Percentiles rank a stretch among this genome's conserved stretches.
Evolutionary conservation across 2,888 invertebrate species (phyloP).

Genomic region (Candidula unifasciata): DNA sequence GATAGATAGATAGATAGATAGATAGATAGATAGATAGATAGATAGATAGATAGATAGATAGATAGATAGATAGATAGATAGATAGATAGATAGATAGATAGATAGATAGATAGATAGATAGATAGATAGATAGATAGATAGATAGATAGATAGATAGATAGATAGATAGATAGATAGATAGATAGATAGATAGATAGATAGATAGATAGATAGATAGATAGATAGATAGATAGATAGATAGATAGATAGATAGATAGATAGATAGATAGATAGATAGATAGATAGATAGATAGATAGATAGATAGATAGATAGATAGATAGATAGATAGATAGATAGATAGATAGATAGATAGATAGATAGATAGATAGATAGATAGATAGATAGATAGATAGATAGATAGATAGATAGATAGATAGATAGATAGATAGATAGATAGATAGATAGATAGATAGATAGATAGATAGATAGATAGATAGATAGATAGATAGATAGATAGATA

Average conservation of each 20-base stretch:
- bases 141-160: slow-evolving; percentile 19
- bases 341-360: too few species aligned
- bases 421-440: slow-evolving; percentile 21
- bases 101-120: not conserved
- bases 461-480: too few species aligned
- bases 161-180: not conserved
- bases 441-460: not conserved
- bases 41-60: too few species aligned
- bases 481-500: too few species aligned
- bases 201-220: too few species aligned
- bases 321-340: too few species aligned
- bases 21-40: not conserved
- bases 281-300: slow-evolving; percentile 23
- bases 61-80: too few species aligned
- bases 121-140: slow-evolving; percentile 16
- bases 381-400: not conserved
- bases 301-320: not conserved
- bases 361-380: too few species aligned
- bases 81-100: too few species aligned
- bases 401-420: slow-evolving; percentile 21
- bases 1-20: slow-evolving; percentile 6
- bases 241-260: not conserved
- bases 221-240: too few species aligned
- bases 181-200: too few species aligned
- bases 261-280: slow-evolving; percentile 17